Base-by-base conservation (phyloP, 2,888 invertebrate genomes). In the Lepidonotus clava region DNA sequence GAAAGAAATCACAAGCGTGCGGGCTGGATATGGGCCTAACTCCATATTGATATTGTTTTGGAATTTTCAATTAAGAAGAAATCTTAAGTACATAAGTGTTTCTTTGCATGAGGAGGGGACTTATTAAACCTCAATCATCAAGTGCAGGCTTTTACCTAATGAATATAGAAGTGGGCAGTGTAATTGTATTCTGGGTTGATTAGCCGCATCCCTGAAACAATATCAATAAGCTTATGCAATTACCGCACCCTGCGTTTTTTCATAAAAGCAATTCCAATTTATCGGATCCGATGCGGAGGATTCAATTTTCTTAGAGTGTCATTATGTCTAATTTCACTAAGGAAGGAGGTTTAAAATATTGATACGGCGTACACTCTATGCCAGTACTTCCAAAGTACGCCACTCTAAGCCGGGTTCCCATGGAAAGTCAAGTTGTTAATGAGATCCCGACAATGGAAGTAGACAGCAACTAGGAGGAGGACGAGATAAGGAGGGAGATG, bases 151-250 rank as follows among this genome's bases (percentile, higher is more conserved):
- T 80, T 80, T 80, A 80, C 46, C 28, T 80, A 80, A 80, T 80
- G 80, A 80, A 80, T 5, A 51, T 51, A 21, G 41, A n/a, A 80
- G 32, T n/a, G 80, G 46, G n/a, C 8, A 34, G 28, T n/a, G 36
- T 80, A 80, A 80, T 80, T 41, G 18, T 80, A 46, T 80, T 46
- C 80, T 28, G 21, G 18, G 18, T 28, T 41, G 46, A 46, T 80
- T 80, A 80, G 18, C 80, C 51, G 28, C 80, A 18, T n/a, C 28
- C 34, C 51, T 11, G 80, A 80, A 80, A 80, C 80, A 80, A 80
- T 80, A 80, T 80, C 80, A 80, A 80, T 80, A 51, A 46, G 80
- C 80, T 80, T 51, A 80, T 80, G 46, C 51, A 80, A 80, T 80
- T 51, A 80, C 51, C 18, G 46, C n/a, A n/a, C n/a, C 24, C 14